Evolutionary conservation across 2,797 vertebrate genomes (phyloP).

Genomic region (Cephalopachus bancanus): DNA sequence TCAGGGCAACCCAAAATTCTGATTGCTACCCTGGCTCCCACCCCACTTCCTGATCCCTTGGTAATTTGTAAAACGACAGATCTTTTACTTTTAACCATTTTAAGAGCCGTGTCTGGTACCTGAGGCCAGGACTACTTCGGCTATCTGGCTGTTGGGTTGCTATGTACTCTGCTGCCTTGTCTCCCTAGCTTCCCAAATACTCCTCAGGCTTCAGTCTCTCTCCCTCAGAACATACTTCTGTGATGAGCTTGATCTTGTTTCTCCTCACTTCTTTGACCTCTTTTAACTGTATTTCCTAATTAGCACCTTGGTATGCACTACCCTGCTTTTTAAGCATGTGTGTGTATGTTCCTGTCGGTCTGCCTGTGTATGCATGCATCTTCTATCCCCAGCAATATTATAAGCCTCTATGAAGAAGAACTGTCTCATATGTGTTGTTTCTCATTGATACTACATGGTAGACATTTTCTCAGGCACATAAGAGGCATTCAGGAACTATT

Average conservation of each 20-base stretch:
- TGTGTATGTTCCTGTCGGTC: not conserved
- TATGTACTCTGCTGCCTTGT: not conserved
- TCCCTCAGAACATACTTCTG: not conserved
- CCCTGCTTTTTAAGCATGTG: not conserved
- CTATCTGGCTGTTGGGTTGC: not conserved
- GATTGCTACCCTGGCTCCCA: not conserved
- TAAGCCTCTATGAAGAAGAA: not conserved
- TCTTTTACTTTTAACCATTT: not conserved
- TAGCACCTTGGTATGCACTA: not conserved
- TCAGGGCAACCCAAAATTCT: not conserved
- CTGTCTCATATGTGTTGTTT: not conserved
- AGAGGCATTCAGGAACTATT: not conserved
- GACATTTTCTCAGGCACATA: not conserved
- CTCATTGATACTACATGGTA: not conserved
- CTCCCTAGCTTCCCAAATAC: not conserved
- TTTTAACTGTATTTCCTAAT: not conserved
- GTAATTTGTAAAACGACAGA: not conserved
- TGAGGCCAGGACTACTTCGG: not conserved
- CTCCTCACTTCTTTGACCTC: not conserved
- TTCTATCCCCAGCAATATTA: not conserved
- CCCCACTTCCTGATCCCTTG: not conserved
- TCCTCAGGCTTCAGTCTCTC: not conserved
- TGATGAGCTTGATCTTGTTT: not conserved
- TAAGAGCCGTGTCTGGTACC: not conserved
- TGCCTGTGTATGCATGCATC: not conserved